Evolutionary conservation across 2,888 invertebrate genomes (phyloP).

Genomic region (Hyalella azteca): DNA sequence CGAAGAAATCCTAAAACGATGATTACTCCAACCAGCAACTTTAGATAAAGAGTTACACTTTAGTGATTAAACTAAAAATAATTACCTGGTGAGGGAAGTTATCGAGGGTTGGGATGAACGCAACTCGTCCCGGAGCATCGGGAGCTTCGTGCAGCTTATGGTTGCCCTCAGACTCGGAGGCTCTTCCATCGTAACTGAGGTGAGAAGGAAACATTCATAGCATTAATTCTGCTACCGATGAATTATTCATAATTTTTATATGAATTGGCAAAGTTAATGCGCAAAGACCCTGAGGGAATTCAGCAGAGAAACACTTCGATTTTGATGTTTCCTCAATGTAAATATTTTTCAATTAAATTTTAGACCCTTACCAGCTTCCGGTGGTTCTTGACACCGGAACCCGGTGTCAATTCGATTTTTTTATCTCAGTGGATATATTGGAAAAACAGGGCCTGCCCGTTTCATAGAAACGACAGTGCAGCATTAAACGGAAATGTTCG

Average conservation of each 20-base stretch:
- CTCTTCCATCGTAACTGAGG: conserved; percentile 7
- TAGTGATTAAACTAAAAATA: not conserved
- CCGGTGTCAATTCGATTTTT: too few species aligned
- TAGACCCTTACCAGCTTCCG: not conserved
- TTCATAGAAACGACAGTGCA: too few species aligned
- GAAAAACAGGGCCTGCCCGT: too few species aligned
- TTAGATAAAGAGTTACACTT: not conserved
- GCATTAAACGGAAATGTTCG: too few species aligned
- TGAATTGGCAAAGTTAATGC: not conserved
- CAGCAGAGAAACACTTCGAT: not conserved
- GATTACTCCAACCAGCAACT: not conserved
- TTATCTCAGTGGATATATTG: too few species aligned
- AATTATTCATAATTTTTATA: not conserved
- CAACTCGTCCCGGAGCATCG: not conserved
- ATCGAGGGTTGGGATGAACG: not conserved
- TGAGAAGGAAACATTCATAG: not conserved
- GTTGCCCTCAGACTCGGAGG: conserved; percentile 8
- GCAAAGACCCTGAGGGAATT: too few species aligned
- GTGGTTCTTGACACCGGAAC: not conserved
- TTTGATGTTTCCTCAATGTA: not conserved
- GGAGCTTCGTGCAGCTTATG: not conserved
- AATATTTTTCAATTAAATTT: not conserved
- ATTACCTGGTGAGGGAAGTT: not conserved
- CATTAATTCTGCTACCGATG: not conserved
- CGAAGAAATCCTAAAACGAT: not conserved